Evolutionary conservation across 2,113 vertebrate genomes (phyloP).

Genomic region (Propithecus coquereli): DNA sequence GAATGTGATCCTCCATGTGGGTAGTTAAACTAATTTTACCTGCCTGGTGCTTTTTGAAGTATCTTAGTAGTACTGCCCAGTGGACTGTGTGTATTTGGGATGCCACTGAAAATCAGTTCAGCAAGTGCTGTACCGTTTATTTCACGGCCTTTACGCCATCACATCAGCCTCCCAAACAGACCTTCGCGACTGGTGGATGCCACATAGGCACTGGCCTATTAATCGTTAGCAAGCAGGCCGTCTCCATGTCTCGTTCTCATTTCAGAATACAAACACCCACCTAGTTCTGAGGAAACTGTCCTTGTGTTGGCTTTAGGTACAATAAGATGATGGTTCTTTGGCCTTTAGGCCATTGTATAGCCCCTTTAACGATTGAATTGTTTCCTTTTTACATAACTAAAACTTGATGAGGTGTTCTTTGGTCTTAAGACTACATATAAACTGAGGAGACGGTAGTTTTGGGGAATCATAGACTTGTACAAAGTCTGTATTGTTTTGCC

Average conservation of each 20-base stretch:
- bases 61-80: background rate
- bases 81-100: background rate
- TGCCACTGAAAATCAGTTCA: background rate
- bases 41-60: background rate
- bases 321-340: background rate
- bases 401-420: background rate
- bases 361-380: background rate
- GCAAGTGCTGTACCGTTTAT: background rate
- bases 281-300: background rate
- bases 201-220: background rate
- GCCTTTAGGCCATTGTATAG: background rate
- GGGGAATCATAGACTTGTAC: background rate
- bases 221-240: background rate
- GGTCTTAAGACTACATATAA: background rate
- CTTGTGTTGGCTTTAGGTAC: background rate
- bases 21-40: conserved; percentile 7
- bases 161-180: background rate
- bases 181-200: background rate
- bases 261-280: background rate
- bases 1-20: conserved; percentile 37
- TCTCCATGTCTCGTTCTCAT: background rate
- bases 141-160: background rate
- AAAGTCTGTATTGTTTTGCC: background rate
- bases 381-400: background rate
- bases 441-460: background rate